These are phyloP conservation scores for Ovis canadensis DNA, from an alignment of 2,113 vertebrate genomes.

Conservation along the genomic window DNA sequence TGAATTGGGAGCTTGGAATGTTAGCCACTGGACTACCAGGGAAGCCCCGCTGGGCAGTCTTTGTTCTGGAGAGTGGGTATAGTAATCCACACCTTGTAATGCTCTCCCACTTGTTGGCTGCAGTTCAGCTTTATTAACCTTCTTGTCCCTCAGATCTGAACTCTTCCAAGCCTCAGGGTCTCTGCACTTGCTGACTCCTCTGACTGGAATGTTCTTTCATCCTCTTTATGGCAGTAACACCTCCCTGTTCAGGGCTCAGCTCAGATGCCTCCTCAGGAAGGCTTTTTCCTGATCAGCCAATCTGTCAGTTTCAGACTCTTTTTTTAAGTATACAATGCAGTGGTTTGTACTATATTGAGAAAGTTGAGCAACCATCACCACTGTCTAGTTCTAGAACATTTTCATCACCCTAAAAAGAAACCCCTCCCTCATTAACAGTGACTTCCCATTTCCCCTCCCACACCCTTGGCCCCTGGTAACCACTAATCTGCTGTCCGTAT, in stretches of 20 bases:
- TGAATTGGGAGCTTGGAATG: background rate
- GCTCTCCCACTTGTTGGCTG: background rate
- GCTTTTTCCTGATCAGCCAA: background rate
- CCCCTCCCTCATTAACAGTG: background rate
- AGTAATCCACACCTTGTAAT: background rate
- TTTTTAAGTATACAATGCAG: background rate
- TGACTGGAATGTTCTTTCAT: background rate
- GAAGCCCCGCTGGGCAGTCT: background rate
- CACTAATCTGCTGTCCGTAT: background rate
- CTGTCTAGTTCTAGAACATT: background rate
- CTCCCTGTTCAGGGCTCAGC: background rate
- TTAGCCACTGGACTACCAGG: background rate
- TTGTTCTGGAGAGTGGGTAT: background rate
- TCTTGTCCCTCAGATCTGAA: background rate
- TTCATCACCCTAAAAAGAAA: background rate
- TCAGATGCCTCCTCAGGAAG: background rate
- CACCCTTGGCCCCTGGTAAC: background rate
- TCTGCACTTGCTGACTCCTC: background rate
- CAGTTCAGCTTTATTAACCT: background rate
- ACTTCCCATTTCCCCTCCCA: background rate
- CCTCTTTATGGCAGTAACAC: background rate
- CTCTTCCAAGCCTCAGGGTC: background rate
- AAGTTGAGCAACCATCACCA: background rate
- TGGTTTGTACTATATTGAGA: background rate
- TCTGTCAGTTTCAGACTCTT: background rate